Base-by-base conservation (phyloP, 2,888 invertebrate genomes). In the Amphipoea lucens region DNA sequence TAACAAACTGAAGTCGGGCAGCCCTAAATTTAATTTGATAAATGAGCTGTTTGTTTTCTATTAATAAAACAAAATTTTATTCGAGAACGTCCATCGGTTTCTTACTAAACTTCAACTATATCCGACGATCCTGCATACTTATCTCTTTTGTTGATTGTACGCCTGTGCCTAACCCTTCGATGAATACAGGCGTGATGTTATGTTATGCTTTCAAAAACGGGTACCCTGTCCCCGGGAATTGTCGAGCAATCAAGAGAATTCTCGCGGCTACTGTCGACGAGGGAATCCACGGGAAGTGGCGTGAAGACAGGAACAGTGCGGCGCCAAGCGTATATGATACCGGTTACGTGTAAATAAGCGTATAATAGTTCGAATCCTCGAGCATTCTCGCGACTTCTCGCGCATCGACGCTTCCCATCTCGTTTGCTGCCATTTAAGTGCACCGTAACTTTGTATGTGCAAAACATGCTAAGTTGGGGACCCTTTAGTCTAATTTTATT, bases 401-500 rank as follows among this genome's bases (percentile, higher is more conserved):
- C 29, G 14, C 14, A 17, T 20, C 4, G 6, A 40, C 3, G 0
- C 4, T 20, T 62, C 1, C 20, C 5, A 40, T n/a, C 20, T n/a
- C 20, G 2, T 36, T 4, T 0, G 14, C 40, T n/a, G 7, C 14
- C 51, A 20, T 81, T 12, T 54, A 54, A 81, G 40, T 45, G 45
- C 62, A n/a, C 45, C 23, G 14, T 70, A 36, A 76, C 20, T 79
- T 66, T 69, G n/a, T 68, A 75, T 72, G 66, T 23, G 60, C 45
- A 70, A 83, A 81, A 83, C 70, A 85, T 82, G 68, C 63, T 66
- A 82, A 74, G 74, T 72, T 73, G 20, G 29, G 36, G 14, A 78
- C 68, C 7, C n/a, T 82, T 66, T 70, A 75, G 60, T 62, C 72
- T 75, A 77, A 74, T 82, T 86, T 78, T 68, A 86, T 66, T 65